These are phyloP conservation scores for Argyresthia goedartella DNA, from an alignment of 2,888 invertebrate genomes.

Conservation along the genomic window DNA sequence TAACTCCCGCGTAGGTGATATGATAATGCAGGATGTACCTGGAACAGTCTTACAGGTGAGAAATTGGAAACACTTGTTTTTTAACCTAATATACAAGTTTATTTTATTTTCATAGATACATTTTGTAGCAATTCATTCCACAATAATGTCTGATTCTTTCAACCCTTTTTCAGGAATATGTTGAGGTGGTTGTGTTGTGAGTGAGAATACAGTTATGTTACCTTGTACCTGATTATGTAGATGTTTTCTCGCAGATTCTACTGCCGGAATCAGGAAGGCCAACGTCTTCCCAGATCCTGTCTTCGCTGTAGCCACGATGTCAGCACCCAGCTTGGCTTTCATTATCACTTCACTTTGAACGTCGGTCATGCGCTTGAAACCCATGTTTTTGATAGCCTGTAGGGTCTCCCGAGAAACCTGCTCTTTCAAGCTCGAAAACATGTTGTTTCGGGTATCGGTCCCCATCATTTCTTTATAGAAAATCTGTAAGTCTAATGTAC, in stretches of 20 bases:
- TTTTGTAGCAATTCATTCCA: too few species aligned
- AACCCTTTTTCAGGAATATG: not conserved
- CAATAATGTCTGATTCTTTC: not conserved
- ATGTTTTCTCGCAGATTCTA: constrained; percentile 86
- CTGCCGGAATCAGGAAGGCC: constrained; percentile 92
- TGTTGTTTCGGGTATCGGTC: constrained; percentile 22
- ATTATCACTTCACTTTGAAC: constrained; percentile 92
- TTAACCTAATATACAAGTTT: too few species aligned
- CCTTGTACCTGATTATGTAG: constrained; percentile 21
- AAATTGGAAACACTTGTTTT: not conserved
- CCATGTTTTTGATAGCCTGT: constrained; percentile 86
- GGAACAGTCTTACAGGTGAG: constrained; percentile 16
- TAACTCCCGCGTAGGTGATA: constrained; percentile 96
- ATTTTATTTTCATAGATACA: too few species aligned
- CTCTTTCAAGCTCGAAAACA: constrained; percentile 69
- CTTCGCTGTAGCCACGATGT: constrained; percentile 94
- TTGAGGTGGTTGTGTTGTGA: not conserved
- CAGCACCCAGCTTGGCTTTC: constrained; percentile 87
- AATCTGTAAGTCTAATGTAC: too few species aligned
- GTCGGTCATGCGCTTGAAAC: constrained; percentile 92
- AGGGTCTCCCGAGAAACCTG: constrained; percentile 81
- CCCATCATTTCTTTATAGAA: not conserved
- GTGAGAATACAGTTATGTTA: constrained; percentile 11
- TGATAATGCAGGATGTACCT: constrained; percentile 90
- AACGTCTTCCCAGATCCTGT: constrained; percentile 98